Conservation (phyloP, 2,113 vertebrate species). For the Condylura cristata region DNA sequence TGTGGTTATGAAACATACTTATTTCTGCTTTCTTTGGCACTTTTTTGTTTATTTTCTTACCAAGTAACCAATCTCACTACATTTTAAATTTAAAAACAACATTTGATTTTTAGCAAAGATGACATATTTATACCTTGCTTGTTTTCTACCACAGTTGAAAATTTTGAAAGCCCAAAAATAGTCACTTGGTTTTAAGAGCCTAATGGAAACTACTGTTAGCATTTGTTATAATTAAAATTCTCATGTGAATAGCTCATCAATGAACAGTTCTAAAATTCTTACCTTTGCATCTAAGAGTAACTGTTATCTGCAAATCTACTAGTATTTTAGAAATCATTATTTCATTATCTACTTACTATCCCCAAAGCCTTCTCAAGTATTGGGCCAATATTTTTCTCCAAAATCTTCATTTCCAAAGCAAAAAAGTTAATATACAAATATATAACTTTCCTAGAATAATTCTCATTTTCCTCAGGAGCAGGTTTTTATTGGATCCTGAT, state of each 20-base stretch:
- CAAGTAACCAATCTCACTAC: neutral
- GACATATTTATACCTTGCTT: conserved; percentile 66
- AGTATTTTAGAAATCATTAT: conserved; percentile 67
- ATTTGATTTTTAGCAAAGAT: conserved; percentile 60
- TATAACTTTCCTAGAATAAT: conserved; percentile 19
- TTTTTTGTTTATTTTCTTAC: conserved; percentile 45
- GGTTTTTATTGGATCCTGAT: neutral
- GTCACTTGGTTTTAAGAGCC: conserved; percentile 59
- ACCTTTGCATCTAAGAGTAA: conserved; percentile 49
- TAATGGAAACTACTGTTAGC: conserved; percentile 24
- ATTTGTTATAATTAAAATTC: conserved; percentile 64
- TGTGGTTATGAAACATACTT: neutral
- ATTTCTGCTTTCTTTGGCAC: conserved; percentile 54
- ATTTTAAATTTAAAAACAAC: conserved; percentile 41
- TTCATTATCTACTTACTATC: conserved; percentile 54
- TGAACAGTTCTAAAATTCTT: conserved; percentile 51
- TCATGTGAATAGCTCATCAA: conserved; percentile 49
- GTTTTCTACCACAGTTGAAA: conserved; percentile 53
- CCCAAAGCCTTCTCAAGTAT: conserved; percentile 27
- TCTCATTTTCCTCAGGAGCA: neutral
- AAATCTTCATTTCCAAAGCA: conserved; percentile 59
- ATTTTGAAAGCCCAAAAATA: conserved; percentile 65
- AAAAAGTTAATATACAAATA: conserved; percentile 49
- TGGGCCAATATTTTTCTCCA: conserved; percentile 42
- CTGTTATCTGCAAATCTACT: conserved; percentile 55